Evolutionary conservation across 2,797 vertebrate genomes (phyloP), one percentile per base, ranked within the genome.

Genomic region (Pampus argenteus): DNA sequence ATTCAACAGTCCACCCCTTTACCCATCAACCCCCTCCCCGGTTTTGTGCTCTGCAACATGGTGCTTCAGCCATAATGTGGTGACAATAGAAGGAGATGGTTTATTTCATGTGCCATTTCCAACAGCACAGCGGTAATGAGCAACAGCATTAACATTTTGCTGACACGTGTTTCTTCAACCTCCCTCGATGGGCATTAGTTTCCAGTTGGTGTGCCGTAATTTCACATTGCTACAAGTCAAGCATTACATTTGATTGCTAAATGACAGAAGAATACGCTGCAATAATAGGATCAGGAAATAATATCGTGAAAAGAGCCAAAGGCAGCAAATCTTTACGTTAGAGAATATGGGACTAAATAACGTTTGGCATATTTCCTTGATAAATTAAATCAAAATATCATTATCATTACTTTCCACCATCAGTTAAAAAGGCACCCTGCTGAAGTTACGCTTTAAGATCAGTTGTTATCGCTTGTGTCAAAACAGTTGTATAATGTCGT

Each of bases 111-210:
- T 87, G 81, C 84, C 64, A 73, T 89, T 92, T 92, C 82, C 75
- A 82, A 56, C 67, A 29, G 63, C 70, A 40, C 67, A 58, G 79
- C 81, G 65, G 86, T 90, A 91, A 93, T 84, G 88, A 92, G 84
- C 58, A 86, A 74, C 79, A 86, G 81, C 90, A 92, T 93, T 92
- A 93, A 90, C 91, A 93, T 93, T 93, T 87, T 90, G 92, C 93
- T 94, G 92, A 94, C 89, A 86, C 15, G 57, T 78, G 79, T 79
- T 74, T 66, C 78, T 56, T 55, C 42, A 65, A 42, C 4, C 64
- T 66, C 71, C 52, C 79, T 78, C 13, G 29, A 36, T 38, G 65
- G 47, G 45, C 71, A 79, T 71, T 66, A 70, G 54, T 52, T 83
- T 17, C 59, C 57, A 68, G 68, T 59, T 70, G 25, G 23, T 65